A percentile compares a stretch with the other conserved stretches of the same genome.
phyloP scores from a whole-genome alignment of 2,113 vertebrate genomes.

The Campylomormyrus tamandua region DNA sequence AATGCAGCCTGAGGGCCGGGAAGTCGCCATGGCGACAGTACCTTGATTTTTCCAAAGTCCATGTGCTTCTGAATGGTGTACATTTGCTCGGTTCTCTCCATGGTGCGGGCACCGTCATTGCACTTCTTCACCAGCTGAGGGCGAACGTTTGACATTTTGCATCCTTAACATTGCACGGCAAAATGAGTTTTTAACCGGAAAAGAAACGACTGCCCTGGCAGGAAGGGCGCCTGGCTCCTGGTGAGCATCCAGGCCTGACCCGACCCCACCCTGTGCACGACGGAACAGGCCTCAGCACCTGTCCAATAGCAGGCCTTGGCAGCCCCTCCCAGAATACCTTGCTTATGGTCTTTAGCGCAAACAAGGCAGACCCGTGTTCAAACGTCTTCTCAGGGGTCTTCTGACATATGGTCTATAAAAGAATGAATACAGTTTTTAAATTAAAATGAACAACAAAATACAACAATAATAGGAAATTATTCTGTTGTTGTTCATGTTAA shows the following conservation, averaged over 20 bases:
- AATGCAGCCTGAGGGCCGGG: neutral
- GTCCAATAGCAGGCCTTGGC: neutral
- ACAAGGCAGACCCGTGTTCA: conserved; percentile 67
- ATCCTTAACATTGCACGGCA: neutral
- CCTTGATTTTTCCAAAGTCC: conserved; percentile 93
- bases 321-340: conserved; percentile 62
- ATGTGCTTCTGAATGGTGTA: conserved; percentile 87
- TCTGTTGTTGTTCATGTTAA: neutral
- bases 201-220: neutral
- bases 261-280: neutral
- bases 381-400: conserved; percentile 61
- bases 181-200: neutral
- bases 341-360: conserved; percentile 81
- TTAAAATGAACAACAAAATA: neutral
- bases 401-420: conserved; percentile 78
- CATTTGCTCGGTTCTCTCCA: conserved; percentile 94
- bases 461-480: neutral
- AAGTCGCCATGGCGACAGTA: conserved; percentile 33
- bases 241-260: neutral
- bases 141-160: neutral
- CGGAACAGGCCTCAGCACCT: neutral
- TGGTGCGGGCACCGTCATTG: conserved; percentile 81
- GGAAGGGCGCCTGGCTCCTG: neutral
- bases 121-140: conserved; percentile 78
- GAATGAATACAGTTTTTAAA: neutral